phyloP scores from a whole-genome alignment of 2,797 vertebrate genomes.

The Sitta carolinensis region DNA sequence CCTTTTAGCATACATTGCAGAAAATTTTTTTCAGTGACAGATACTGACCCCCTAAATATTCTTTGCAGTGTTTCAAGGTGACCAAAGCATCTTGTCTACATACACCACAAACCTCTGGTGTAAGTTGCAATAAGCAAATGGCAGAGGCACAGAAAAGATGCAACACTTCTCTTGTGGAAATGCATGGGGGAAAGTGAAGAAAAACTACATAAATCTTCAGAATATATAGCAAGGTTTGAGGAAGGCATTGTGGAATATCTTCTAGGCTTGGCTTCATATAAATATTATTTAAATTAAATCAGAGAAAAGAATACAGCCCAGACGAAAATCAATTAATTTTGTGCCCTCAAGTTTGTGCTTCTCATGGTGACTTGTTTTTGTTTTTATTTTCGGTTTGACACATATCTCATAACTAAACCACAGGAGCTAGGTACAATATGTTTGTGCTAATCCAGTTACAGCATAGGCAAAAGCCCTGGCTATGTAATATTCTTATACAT shows the following conservation, averaged over 20 bases:
- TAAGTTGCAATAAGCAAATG: not conserved
- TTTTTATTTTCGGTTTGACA: not conserved
- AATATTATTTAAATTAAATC: not conserved
- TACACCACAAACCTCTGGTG: not conserved
- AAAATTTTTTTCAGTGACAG: not conserved
- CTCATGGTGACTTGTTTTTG: fast-evolving
- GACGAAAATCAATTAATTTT: not conserved
- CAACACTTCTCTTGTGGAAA: not conserved
- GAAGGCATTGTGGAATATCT: not conserved
- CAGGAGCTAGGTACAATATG: not conserved
- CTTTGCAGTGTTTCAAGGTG: not conserved
- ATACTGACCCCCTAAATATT: not conserved
- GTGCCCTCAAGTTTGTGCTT: not conserved
- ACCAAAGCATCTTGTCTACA: not conserved
- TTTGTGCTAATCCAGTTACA: not conserved
- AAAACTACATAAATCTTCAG: not conserved
- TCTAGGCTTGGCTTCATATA: not conserved
- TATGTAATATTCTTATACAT: not conserved
- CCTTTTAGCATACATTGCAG: not conserved
- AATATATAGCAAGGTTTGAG: not conserved
- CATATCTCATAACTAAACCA: not conserved
- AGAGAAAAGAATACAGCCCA: not conserved
- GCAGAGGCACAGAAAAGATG: not conserved
- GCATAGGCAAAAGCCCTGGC: not conserved
- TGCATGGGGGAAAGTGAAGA: not conserved